Conservation (phyloP, 2,113 vertebrate species). For the Malurus elegans region DNA sequence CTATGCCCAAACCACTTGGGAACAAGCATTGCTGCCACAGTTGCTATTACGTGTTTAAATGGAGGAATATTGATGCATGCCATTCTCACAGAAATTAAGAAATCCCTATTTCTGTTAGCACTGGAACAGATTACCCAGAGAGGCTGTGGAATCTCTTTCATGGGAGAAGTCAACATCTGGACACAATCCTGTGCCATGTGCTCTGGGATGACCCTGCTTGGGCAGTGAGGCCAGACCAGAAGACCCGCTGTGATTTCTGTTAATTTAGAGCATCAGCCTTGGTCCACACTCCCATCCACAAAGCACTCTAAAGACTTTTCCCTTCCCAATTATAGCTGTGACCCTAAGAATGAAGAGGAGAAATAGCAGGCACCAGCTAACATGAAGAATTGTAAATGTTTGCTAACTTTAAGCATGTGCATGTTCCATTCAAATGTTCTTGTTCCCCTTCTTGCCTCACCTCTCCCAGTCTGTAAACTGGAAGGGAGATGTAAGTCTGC, state of each 20-base stretch:
- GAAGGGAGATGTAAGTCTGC: neutral
- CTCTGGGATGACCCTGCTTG: neutral
- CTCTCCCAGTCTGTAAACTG: neutral
- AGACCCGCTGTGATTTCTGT: neutral
- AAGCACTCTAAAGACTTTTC: neutral
- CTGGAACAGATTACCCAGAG: neutral
- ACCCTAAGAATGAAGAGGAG: neutral
- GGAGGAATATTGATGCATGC: accelerated
- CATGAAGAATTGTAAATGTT: accelerated
- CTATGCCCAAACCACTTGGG: neutral
- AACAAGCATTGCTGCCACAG: neutral
- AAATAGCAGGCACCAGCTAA: neutral
- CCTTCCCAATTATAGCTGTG: neutral
- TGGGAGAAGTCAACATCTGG: neutral
- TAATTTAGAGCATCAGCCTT: neutral
- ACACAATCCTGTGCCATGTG: neutral
- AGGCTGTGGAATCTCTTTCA: neutral
- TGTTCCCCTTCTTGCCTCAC: neutral
- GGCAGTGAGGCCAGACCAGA: neutral
- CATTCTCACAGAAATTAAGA: neutral
- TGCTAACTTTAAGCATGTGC: neutral
- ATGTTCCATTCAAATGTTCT: accelerated
- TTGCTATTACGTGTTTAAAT: neutral
- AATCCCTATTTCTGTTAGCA: neutral
- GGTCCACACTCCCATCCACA: too few relatives aligned